Evolutionary conservation across 2,888 invertebrate species (phyloP).

Genomic region (Diachrysia chrysitis): DNA sequence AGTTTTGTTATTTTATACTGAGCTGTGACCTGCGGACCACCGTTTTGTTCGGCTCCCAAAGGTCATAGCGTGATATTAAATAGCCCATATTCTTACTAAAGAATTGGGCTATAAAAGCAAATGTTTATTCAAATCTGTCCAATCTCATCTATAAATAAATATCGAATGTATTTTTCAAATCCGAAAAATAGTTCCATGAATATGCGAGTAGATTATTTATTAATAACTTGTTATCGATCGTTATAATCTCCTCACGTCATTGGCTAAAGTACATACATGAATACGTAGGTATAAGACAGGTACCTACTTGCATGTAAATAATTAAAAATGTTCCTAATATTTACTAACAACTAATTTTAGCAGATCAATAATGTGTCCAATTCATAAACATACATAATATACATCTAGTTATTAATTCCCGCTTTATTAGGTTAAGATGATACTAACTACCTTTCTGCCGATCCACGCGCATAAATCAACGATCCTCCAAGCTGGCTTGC

Average conservation of each 20-base stretch:
- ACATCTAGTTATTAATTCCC: background rate
- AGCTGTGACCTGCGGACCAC: too few relatives aligned
- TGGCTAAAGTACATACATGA: background rate
- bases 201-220: background rate
- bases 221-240: background rate
- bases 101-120: too few relatives aligned
- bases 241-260: background rate
- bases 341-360: background rate
- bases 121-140: too few relatives aligned
- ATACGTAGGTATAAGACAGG: background rate
- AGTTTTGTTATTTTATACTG: too few relatives aligned
- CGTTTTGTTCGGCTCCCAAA: too few relatives aligned
- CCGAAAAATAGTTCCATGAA: background rate
- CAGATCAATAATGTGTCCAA: background rate
- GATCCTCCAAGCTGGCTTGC: constrained; percentile 75
- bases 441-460: constrained; percentile 79
- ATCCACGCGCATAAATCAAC: constrained; percentile 84
- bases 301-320: background rate
- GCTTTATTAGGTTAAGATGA: constrained; percentile 3
- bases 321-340: background rate
- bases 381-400: background rate
- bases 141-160: too few relatives aligned
- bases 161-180: background rate
- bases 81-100: too few relatives aligned
- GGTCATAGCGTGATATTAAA: too few relatives aligned